phyloP scores from a whole-genome alignment of 2,113 vertebrate species.

The Blennius ocellaris region DNA sequence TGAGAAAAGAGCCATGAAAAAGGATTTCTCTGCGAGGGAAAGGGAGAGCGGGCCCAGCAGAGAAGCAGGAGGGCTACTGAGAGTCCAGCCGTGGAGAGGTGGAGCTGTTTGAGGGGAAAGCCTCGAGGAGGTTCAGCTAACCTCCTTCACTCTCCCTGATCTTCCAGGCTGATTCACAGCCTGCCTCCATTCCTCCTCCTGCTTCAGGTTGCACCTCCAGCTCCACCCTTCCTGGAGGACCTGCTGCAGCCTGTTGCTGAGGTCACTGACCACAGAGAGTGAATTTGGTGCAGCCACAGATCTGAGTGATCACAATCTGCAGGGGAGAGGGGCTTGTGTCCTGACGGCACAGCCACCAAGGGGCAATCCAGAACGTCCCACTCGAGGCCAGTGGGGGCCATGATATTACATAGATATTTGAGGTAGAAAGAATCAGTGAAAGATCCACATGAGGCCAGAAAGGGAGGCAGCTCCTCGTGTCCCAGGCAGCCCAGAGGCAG shows the following conservation, averaged over 20 bases:
- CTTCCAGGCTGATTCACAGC: constrained; percentile 86
- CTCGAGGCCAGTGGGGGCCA: constrained; percentile 90
- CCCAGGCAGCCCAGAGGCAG: background rate
- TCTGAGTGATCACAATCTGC: constrained; percentile 70
- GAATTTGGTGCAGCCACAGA: constrained; percentile 68
- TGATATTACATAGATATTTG: constrained; percentile 80
- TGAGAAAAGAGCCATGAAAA: constrained; percentile 22
- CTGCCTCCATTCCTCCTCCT: constrained; percentile 81
- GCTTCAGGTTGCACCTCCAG: constrained; percentile 66
- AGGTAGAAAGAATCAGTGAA: constrained; percentile 3
- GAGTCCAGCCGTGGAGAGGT: constrained; percentile 19
- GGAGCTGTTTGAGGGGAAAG: constrained; percentile 27
- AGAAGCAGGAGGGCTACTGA: constrained; percentile 1
- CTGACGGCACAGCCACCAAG: constrained; percentile 77
- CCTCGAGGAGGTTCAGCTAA: constrained; percentile 75
- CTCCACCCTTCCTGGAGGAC: constrained; percentile 80
- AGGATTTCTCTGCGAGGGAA: no score
- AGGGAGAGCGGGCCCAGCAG: no score
- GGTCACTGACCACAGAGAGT: constrained; percentile 88
- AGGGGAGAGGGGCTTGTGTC: constrained; percentile 77
- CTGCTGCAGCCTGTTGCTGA: constrained; percentile 73
- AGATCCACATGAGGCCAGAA: constrained; percentile 13
- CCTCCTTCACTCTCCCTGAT: constrained; percentile 90
- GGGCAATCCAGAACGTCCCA: constrained; percentile 90
- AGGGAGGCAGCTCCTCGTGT: constrained; percentile 5